Conservation (phyloP, 2,113 vertebrate species). For the Genyomyrus donnyi region DNA sequence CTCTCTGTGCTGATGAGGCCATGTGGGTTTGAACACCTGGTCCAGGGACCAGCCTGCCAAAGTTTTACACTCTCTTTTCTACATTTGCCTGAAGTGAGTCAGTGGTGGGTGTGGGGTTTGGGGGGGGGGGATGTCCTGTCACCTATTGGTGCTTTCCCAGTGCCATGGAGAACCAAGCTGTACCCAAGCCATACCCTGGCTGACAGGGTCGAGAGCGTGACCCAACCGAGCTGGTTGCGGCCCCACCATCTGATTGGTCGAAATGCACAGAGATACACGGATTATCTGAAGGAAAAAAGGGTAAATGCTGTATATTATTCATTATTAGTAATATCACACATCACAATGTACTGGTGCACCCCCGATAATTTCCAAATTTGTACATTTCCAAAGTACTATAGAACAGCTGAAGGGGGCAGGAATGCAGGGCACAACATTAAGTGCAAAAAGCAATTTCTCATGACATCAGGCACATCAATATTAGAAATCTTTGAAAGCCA, state of each 20-base stretch:
- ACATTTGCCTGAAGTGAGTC: background rate
- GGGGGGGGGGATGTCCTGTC: background rate
- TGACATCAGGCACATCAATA: background rate
- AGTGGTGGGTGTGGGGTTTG: background rate
- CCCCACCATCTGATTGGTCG: background rate
- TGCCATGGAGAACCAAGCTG: background rate
- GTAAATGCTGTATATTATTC: background rate
- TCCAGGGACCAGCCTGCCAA: background rate
- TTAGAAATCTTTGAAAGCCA: background rate
- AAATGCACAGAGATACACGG: background rate
- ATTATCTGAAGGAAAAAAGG: background rate
- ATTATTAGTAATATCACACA: background rate
- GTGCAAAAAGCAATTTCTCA: background rate
- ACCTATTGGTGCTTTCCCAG: background rate
- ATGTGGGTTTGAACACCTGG: background rate
- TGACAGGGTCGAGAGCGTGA: background rate
- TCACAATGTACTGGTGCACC: background rate
- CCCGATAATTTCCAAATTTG: background rate
- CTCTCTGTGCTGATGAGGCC: background rate
- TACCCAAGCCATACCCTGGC: background rate
- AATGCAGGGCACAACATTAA: background rate
- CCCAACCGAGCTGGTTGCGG: background rate
- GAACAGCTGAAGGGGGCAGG: background rate
- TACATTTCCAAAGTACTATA: background rate
- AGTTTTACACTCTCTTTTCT: background rate